Evolutionary conservation across 2,113 vertebrate species (phyloP), one percentile per base, ranked within the genome.

Genomic region (Seriola quinqueradiata): DNA sequence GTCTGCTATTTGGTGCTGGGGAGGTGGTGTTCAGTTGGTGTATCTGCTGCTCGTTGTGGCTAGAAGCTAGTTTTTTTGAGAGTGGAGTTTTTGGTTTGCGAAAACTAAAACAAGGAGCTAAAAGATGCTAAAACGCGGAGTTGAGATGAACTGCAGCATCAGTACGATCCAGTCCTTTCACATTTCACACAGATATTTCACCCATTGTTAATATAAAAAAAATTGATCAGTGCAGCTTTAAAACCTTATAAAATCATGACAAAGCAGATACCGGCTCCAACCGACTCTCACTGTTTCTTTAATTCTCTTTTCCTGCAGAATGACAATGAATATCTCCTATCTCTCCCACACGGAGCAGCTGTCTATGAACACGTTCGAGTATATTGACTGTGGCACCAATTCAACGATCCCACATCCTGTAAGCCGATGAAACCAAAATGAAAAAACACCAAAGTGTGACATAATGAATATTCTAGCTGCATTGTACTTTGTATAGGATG

Each of bases 301-400:
- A 11, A 9, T 14, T 23, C 28, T 5, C 36, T 44, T 34, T 5
- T 28, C 1, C 32, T 6, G 16, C 94, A 98, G 97, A 86, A 95
- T 96, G 83, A 96, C 95, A 0, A 76, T 98, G 93, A 96, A 95
- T 21, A 96, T 94, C 36, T 94, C 92, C 0, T 98, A 95, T 77
- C 86, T 98, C 58, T 93, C 95, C 13, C 96, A 94, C 82, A 92
- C 81, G 1, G 96, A 98, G 86, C 95, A 97, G 92, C 44, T 96
- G 14, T 94, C 95, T 21, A 81, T 96, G 60, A 94, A 97, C 70
- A 94, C 90, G 48, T 97, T 93, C n/a, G 95, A 97, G 73, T 98
- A 97, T 0, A 94, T 97, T 25, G 96, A 98, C 91, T 98, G 97
- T 86, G 95, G 96, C 71, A 90, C 88, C 65, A 97, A 97, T 21